Conservation (phyloP, 2,797 vertebrate species). For the Lithobates sylvaticus region DNA sequence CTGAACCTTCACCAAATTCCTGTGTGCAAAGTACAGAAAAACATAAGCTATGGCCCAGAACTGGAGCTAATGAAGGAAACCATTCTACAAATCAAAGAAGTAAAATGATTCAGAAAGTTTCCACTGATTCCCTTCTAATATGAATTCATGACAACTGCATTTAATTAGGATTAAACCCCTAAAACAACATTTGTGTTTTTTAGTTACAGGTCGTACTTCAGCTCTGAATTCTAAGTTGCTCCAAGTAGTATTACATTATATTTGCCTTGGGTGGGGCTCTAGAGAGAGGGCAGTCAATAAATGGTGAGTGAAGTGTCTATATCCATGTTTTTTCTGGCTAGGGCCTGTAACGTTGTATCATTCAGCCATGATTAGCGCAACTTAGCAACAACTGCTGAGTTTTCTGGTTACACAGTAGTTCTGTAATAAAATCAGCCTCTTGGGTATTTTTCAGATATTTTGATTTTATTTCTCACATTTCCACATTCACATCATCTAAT, state of each 20-base stretch:
- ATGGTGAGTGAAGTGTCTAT: conserved; percentile 50
- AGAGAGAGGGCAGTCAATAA: conserved; percentile 27
- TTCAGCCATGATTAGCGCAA: conserved; percentile 39
- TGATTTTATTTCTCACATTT: conserved; percentile 50
- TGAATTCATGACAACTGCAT: conserved; percentile 35
- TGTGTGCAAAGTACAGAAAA: conserved; percentile 59
- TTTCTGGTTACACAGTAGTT: conserved; percentile 56
- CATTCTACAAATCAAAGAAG: conserved; percentile 55
- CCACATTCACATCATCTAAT: conserved; percentile 33
- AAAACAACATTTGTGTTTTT: conserved; percentile 41
- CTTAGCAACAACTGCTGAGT: conserved; percentile 50
- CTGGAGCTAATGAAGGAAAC: conserved; percentile 36
- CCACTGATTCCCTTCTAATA: conserved; percentile 49
- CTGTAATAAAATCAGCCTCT: conserved; percentile 30
- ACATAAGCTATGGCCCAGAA: conserved; percentile 34
- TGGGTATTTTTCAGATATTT: conserved; percentile 44
- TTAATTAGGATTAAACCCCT: conserved; percentile 44
- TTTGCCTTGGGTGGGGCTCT: conserved; percentile 38
- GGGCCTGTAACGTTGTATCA: conserved; percentile 18
- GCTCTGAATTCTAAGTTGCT: conserved; percentile 10
- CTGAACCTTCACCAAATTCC: conserved; percentile 71
- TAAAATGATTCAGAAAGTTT: conserved; percentile 36
- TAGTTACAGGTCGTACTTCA: conserved; percentile 26
- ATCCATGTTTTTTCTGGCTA: conserved; percentile 52
- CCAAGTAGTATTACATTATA: conserved; percentile 24